phyloP scores from a whole-genome alignment of 2,888 invertebrate species.

The Bimastos eiseni region DNA sequence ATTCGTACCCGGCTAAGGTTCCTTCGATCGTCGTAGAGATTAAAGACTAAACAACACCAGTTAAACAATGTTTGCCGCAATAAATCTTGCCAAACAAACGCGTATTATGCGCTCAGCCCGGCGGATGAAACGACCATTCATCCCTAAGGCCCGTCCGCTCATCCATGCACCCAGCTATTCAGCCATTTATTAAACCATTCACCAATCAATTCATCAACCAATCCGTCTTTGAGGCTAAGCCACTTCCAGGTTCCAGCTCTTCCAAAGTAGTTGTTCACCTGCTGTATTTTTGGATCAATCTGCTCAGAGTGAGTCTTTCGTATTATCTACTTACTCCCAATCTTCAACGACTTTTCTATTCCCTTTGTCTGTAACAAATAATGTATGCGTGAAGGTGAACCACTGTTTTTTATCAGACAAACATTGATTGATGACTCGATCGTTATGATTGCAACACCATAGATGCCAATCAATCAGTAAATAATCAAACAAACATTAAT shows the following conservation, averaged over 20 bases:
- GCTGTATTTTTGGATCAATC: neutral
- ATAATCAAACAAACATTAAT: too few relatives aligned
- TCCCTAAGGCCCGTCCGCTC: neutral
- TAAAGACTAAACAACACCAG: neutral
- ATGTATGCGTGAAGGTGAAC: neutral
- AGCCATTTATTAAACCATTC: slow-evolving; percentile 2
- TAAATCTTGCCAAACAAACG: neutral
- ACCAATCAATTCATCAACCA: neutral
- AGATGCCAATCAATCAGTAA: too few relatives aligned
- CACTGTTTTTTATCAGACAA: neutral
- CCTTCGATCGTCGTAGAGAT: neutral
- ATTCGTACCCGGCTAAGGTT: neutral
- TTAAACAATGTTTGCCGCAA: neutral
- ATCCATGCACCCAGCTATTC: neutral
- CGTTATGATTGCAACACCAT: too few relatives aligned
- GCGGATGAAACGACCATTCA: neutral
- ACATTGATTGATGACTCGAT: neutral
- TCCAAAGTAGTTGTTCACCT: neutral
- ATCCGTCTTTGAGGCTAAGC: slow-evolving; percentile 13
- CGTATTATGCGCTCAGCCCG: neutral
- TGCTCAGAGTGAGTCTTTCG: neutral
- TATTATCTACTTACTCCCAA: neutral
- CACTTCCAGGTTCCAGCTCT: neutral
- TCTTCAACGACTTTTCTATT: neutral
- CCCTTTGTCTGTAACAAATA: neutral